Evolutionary conservation across 2,888 invertebrate genomes (phyloP), one percentile per base, ranked within the genome.

Genomic region (Polia nebulosa): DNA sequence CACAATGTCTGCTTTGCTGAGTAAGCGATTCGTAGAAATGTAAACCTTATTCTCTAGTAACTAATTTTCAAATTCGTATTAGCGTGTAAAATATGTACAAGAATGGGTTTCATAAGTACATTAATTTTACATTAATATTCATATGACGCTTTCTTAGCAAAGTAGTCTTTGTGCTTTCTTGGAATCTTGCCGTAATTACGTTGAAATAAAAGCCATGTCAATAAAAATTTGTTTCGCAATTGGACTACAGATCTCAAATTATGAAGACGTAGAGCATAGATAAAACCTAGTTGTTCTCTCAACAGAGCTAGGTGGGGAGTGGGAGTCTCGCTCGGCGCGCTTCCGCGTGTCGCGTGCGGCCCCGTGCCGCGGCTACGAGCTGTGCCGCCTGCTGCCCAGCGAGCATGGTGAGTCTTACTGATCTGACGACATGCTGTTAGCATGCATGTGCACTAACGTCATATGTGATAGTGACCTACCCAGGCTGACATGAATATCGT

Each of bases 381-480:
- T 95, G 84, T 94, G 94, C 76, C 88, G 93, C 0, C 85, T 94
- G 77, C 86, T 94, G 86, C 93, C 92, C 44, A 80, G 77, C 20
- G 88, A 85, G 39, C 85, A 84, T 52, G 86, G 88, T 88, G 11
- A 52, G 76, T 1, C 3, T 17, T 22, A 49, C 25, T 25, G 6
- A n/a, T 17, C 0, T 20, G 9, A 39, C 11, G 15, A 11, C 15
- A 6, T 20, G 5, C 5, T 4, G 8, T 11, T n/a, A 36, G 13
- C n/a, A 2, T 39, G 6, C 5, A 22, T 45, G 9, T 45, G 5
- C 4, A 7, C 20, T 20, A 3, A 20, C 9, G n/a, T 41, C 9
- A n/a, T n/a, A 41, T 41, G 1, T n/a, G 34, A 0, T 11, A 3
- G 34, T 1, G 0, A 34, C 1, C 1, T n/a, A n/a, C n/a, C n/a